Percentiles rank a stretch among this genome's conserved stretches.
Conservation (phyloP, 23 tunicate genomes). For the Clavelina lepadiformis region DNA sequence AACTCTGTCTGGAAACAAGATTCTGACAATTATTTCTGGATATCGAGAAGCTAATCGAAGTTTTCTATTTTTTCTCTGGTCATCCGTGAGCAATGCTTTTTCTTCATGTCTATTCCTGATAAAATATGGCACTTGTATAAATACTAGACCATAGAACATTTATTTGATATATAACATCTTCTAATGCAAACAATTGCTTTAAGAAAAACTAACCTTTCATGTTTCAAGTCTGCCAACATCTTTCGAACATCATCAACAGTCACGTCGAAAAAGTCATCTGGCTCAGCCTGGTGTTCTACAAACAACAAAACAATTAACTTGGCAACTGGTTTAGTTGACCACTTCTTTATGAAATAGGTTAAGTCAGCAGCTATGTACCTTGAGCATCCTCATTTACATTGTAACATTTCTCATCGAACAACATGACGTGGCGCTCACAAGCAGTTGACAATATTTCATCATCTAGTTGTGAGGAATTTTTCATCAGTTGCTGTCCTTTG, state of each 20-base stretch:
- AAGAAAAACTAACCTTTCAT: slow-evolving; percentile 13
- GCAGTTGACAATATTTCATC: background rate
- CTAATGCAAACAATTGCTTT: background rate
- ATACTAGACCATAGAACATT: background rate
- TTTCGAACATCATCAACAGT: slow-evolving; percentile 50
- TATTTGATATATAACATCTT: background rate
- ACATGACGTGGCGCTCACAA: background rate
- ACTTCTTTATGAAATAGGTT: background rate
- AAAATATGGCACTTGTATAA: background rate
- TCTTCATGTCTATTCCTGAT: slow-evolving; percentile 15
- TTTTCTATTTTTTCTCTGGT: slow-evolving; percentile 5
- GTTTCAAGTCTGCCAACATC: slow-evolving; percentile 44
- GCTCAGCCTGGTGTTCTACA: slow-evolving; percentile 6
- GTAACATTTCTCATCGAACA: background rate
- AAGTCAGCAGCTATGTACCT: too few species aligned
- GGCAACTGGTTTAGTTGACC: too few species aligned
- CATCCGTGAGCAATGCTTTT: slow-evolving; percentile 28
- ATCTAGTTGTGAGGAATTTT: too few species aligned
- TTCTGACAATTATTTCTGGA: slow-evolving; percentile 20
- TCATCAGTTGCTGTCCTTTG: too few species aligned
- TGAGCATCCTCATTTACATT: too few species aligned
- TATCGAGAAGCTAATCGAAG: slow-evolving; percentile 2
- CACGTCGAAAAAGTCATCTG: slow-evolving; percentile 67
- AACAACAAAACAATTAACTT: too few species aligned
- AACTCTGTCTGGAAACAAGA: slow-evolving; percentile 37